Base-by-base conservation (phyloP, 2,888 invertebrate genomes). In the Baronia brevicornis region DNA sequence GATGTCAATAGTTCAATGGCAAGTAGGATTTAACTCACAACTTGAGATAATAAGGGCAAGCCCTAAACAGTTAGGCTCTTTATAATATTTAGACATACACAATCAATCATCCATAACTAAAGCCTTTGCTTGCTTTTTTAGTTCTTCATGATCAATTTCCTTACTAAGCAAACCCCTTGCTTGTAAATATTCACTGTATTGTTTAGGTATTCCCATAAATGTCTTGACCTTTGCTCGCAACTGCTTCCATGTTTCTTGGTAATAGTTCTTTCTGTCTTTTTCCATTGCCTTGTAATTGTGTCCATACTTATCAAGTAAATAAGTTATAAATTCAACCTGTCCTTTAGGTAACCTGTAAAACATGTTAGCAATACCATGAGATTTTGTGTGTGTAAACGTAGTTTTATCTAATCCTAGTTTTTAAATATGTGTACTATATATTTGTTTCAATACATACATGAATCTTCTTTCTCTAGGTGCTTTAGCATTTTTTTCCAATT, bases 221-320 rank as follows among this genome's bases (percentile, higher is more conserved):
- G 88, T 88, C 51, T 90, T 90, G 4, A 97, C 90, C 78, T 95
- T 96, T 22, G 89, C 87, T 35, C 92, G 75, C 12, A 97, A 88
- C 60, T 97, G 96, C 64, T 91, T 92, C 89, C 96, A 94, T 4
- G 97, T 97, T 64, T 94, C 91, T 73, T 97, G 97, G 61, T 94
- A 91, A 54, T 92, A 90, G 75, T 97, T 97, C 53, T 91, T 92
- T 34, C 88, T 88, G 65, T 97, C 97, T 54, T 85, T 87, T 10
- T 90, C 91, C 97, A 97, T 97, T 3, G 92, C 93, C 80, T 94
- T 91, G 60, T 93, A 97, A 69, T 97, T 91, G 43, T 93, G 90
- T 2, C 90, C 92, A 79, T 97, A 91, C 78, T 93, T 96, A 53
- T 95, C 92, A 59, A 97, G 84, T 65, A 96, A 87, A 62, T 94